phyloP scores from a whole-genome alignment of 1,140 invertebrate genomes.

The Leptopilina boulardi region DNA sequence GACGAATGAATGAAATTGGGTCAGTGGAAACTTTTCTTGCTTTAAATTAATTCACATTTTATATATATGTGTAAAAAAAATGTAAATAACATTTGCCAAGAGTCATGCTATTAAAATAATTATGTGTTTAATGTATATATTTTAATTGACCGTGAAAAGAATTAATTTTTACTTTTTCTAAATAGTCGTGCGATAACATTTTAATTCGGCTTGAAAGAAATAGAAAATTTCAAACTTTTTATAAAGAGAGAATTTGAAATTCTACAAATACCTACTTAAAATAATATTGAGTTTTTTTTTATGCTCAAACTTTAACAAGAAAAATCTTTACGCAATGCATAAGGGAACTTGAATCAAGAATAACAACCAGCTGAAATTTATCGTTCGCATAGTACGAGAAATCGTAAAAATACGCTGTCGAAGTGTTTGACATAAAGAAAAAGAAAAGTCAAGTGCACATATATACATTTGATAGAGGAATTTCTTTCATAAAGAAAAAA shows the following conservation, averaged over 20 bases:
- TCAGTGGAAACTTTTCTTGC: background rate
- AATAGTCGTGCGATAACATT: too few relatives aligned
- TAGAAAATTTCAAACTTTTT: too few relatives aligned
- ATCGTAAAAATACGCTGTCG: background rate
- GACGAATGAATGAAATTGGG: conserved; percentile 13
- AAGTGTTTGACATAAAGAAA: background rate
- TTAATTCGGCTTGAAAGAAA: too few relatives aligned
- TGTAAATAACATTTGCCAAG: background rate
- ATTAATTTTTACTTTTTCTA: too few relatives aligned
- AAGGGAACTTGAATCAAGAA: background rate
- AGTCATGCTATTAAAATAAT: background rate
- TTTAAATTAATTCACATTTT: background rate
- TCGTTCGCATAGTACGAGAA: background rate
- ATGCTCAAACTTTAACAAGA: background rate
- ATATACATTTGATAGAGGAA: too few relatives aligned
- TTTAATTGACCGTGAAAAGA: too few relatives aligned
- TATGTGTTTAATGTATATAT: too few relatives aligned
- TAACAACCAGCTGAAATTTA: background rate
- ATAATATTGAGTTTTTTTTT: background rate
- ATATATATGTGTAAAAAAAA: background rate
- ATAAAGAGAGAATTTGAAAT: too few relatives aligned
- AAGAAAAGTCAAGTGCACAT: background rate
- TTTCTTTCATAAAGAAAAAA: too few relatives aligned
- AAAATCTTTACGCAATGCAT: background rate
- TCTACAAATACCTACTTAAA: background rate